Evolutionary conservation across 1,140 invertebrate genomes (phyloP).

Genomic region (Drosophila sturtevanti): DNA sequence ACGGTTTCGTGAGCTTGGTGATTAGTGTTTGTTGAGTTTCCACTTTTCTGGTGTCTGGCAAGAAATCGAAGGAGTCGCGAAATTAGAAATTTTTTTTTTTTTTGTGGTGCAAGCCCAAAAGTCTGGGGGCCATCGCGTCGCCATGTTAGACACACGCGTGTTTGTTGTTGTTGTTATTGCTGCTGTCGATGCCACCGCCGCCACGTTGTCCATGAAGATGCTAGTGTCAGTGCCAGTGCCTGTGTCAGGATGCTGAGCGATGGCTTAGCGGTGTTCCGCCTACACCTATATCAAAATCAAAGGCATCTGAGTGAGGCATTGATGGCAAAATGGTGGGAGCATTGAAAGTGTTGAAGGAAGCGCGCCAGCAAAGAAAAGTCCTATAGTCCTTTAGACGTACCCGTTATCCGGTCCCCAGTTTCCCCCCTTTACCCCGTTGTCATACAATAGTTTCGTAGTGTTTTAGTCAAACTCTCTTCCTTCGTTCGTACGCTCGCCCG

Average conservation of each 20-base stretch:
- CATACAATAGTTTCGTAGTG: constrained; percentile 47
- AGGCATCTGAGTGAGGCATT: constrained; percentile 18
- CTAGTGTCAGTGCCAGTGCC: constrained; percentile 4
- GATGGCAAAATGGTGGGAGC: constrained; percentile 31
- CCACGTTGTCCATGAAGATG: constrained; percentile 53
- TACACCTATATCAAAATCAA: not conserved
- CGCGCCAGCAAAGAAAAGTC: constrained; percentile 56
- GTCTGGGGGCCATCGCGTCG: constrained; percentile 52
- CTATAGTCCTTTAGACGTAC: constrained; percentile 46
- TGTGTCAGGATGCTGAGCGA: constrained; percentile 28
- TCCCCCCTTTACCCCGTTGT: constrained; percentile 17
- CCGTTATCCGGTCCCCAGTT: constrained; percentile 33
- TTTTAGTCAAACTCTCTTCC: constrained; percentile 65
- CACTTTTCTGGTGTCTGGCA: constrained; percentile 15
- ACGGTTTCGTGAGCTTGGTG: not conserved
- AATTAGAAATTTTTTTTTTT: constrained; percentile 45
- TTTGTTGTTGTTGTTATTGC: constrained; percentile 36
- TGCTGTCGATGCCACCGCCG: constrained; percentile 25
- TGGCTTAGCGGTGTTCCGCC: not conserved
- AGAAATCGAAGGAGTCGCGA: constrained; percentile 51
- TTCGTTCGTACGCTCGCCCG: constrained; percentile 22
- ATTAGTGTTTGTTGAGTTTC: not conserved
- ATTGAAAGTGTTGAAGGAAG: constrained; percentile 53
- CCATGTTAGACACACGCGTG: constrained; percentile 46
- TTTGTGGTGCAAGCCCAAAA: constrained; percentile 18